A percentile compares a stretch with the other conserved stretches of the same genome.
Evolutionary conservation across 2,113 vertebrate genomes (phyloP).

Genomic region (Pedetes capensis): DNA sequence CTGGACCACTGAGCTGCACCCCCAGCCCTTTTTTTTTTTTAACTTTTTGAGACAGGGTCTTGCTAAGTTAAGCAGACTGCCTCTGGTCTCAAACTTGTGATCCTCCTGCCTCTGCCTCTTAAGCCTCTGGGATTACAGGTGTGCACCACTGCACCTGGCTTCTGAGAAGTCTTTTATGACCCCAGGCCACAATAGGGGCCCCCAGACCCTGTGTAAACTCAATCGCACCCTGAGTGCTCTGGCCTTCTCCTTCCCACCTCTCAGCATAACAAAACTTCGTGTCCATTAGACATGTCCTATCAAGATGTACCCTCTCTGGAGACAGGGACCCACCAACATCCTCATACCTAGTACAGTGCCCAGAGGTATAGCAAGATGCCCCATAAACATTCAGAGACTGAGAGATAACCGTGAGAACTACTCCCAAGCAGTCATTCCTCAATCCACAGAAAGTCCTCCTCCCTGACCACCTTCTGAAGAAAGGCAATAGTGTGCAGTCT

Average conservation of each 20-base stretch:
- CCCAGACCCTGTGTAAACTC: rapidly evolving
- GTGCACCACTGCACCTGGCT: too few species aligned
- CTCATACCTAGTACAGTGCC: neutral
- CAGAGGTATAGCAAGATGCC: neutral
- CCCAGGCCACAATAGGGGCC: neutral
- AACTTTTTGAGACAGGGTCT: too few species aligned
- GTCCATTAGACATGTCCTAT: neutral
- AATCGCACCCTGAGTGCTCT: neutral
- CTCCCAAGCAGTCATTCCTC: neutral
- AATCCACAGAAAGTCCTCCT: neutral
- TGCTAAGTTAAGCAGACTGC: too few species aligned
- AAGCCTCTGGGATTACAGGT: too few species aligned
- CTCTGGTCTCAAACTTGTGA: too few species aligned
- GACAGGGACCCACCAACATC: neutral
- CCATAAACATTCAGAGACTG: neutral
- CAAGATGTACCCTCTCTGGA: neutral
- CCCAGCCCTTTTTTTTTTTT: too few species aligned
- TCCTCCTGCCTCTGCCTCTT: too few species aligned
- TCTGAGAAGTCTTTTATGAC: neutral
- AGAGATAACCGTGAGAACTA: neutral
- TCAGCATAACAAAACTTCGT: neutral
- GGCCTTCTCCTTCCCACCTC: neutral
- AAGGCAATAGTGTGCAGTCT: neutral
- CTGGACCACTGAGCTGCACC: too few species aligned
- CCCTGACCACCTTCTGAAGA: neutral